phyloP scores from a whole-genome alignment of 1,140 invertebrate genomes.

The Idris sp. region DNA sequence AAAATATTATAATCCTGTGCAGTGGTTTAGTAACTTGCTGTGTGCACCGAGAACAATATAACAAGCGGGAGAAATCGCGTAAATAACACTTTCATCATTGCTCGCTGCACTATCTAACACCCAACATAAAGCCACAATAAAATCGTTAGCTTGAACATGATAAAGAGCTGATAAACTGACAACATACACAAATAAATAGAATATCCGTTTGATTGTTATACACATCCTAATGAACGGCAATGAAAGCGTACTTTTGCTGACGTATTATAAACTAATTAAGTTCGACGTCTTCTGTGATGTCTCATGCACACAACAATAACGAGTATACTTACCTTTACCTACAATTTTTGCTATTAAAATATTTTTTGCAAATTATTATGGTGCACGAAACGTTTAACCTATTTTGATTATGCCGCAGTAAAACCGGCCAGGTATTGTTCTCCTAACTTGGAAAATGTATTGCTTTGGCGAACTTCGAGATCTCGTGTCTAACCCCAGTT shows the following conservation, averaged over 20 bases:
- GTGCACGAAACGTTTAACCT: constrained; percentile 20
- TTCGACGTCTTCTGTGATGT: neutral
- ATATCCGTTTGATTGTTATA: constrained; percentile 22
- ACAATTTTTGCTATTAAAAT: neutral
- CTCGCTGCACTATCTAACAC: constrained; percentile 24
- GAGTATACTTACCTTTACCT: too few species aligned
- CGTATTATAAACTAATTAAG: constrained; percentile 29
- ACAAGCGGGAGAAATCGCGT: constrained; percentile 52
- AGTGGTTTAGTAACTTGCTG: constrained; percentile 18
- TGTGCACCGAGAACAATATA: constrained; percentile 33
- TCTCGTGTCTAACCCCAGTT: constrained; percentile 31
- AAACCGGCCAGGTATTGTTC: constrained; percentile 26
- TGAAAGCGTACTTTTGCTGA: too few species aligned
- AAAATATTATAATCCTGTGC: too few species aligned
- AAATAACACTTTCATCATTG: constrained; percentile 55
- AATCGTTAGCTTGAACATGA: constrained; percentile 46
- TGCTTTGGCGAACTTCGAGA: constrained; percentile 34
- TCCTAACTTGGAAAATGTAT: constrained; percentile 28
- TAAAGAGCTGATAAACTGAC: constrained; percentile 42
- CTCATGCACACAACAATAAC: neutral
- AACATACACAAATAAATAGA: constrained; percentile 31
- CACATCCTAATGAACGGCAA: constrained; percentile 23
- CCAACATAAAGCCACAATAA: constrained; percentile 28
- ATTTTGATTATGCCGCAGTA: constrained; percentile 29
- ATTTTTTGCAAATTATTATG: constrained; percentile 23